Evolutionary conservation across 2,113 vertebrate genomes (phyloP), one percentile per base, ranked within the genome.

Genomic region (Dasyprocta punctata): DNA sequence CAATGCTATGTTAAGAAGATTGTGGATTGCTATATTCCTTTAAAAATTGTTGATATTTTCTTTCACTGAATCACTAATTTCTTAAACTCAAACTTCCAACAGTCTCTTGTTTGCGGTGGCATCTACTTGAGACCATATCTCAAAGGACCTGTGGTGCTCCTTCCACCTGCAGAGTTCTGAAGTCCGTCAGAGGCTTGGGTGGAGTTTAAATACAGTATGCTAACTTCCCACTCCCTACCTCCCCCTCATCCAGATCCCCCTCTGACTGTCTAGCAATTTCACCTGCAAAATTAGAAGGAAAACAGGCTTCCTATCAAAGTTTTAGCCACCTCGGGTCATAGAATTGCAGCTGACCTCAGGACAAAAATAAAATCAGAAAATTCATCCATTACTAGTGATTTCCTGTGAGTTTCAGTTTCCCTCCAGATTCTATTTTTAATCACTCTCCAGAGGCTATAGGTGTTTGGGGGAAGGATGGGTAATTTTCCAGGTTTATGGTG

Each of bases 381-480:
- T 14, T 90, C 30, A 80, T 11, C 36, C 38, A 54, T 14, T 86
- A 17, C 63, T 49, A 61, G 33, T 58, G 20, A 52, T 54, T 63
- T 89, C 47, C 44, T 83, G 28, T 24, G 85, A n/a, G 52, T 73
- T 87, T 80, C 54, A 52, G 5, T 65, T 92, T 36, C 44, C 1
- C 16, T 78, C 19, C 22, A 73, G 78, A 56, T 94, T 86, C n/a
- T 75, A 10, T 63, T 95, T 93, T 89, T n/a, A 54, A 85, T 80
- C 54, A 33, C 38, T 95, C 26, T 71, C 24, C n/a, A 92, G 54
- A 87, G 16, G 16, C 44, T 16, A 19, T 54, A 38, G 12, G 24
- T 41, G 36, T 58, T 60, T 19, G 4, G 13, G 9, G 36, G 19
- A 19, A 5, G 5, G 2, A 22, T 6, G 10, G 12, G 49, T 38